Percentiles rank a stretch among this genome's conserved stretches.
phyloP scores from a whole-genome alignment of 2,113 vertebrate genomes.

The Ammodytes dubius region DNA sequence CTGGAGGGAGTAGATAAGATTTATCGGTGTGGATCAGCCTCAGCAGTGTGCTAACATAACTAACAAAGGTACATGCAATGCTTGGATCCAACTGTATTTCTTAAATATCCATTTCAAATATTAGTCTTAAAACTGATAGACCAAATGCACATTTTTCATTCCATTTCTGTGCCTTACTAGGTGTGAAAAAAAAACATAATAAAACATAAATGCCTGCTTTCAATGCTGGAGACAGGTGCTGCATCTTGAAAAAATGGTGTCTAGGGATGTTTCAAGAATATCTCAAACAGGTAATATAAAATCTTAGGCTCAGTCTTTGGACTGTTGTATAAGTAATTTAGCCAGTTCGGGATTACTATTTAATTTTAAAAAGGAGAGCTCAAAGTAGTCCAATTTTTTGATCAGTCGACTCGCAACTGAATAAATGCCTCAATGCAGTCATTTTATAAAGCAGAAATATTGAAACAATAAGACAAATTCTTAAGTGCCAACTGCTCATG shows the following conservation, averaged over 20 bases:
- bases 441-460: not conserved
- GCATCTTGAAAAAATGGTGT: constrained; percentile 25
- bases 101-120: not conserved
- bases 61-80: not conserved
- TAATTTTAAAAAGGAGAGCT: not conserved
- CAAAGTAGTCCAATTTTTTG: not conserved
- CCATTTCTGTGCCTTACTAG: constrained; percentile 2
- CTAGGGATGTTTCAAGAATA: constrained; percentile 3
- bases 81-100: not conserved
- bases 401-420: not conserved
- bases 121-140: not conserved
- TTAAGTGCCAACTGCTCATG: not conserved
- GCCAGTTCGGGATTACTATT: not conserved
- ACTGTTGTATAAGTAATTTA: not conserved
- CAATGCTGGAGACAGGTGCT: constrained; percentile 21
- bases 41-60: not conserved
- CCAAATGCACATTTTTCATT: not conserved
- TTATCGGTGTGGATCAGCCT: constrained; percentile 13
- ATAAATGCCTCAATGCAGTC: too few relatives aligned
- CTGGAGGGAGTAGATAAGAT: not conserved
- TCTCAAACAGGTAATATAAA: not conserved
- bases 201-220: constrained; percentile 8
- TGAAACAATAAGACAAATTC: not conserved
- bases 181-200: not conserved
- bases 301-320: not conserved